Conservation (phyloP, 2,113 vertebrate species). For the Heteronetta atricapilla region DNA sequence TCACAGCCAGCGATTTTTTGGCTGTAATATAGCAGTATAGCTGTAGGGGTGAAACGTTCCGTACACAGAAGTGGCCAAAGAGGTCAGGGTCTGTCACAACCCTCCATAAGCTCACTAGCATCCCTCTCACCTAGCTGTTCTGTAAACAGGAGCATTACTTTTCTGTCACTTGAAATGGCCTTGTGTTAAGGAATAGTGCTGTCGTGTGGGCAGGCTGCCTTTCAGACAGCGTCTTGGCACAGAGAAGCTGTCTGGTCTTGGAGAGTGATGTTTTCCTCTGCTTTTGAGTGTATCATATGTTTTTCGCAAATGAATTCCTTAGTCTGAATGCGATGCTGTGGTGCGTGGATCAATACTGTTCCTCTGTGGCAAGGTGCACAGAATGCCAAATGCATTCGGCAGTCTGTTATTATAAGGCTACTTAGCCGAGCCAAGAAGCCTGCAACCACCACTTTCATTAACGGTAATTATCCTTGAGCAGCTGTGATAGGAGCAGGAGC, state of each 20-base stretch:
- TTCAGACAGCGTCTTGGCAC: background rate
- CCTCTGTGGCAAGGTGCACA: constrained; percentile 50
- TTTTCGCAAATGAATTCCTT: constrained; percentile 36
- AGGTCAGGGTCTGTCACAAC: background rate
- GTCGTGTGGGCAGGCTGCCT: background rate
- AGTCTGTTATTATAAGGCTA: constrained; percentile 21
- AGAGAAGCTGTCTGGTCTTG: background rate
- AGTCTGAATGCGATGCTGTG: constrained; percentile 12
- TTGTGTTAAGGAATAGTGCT: background rate
- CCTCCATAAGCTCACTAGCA: background rate
- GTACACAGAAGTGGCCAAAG: background rate
- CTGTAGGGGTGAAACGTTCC: background rate
- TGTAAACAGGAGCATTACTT: background rate
- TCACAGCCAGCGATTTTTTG: background rate
- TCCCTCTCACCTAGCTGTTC: background rate
- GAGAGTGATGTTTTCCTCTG: constrained; percentile 45
- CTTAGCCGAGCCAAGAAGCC: constrained; percentile 49
- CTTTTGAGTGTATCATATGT: constrained; percentile 38
- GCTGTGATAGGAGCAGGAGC: constrained; percentile 39
- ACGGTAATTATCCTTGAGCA: constrained; percentile 60
- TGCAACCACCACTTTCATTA: constrained; percentile 62
- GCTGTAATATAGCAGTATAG: background rate
- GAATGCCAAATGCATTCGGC: constrained; percentile 53
- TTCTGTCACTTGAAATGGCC: background rate
- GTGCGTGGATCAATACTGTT: constrained; percentile 26